Evolutionary conservation across 2,888 invertebrate genomes (phyloP), one percentile per base, ranked within the genome.

Genomic region (Lepidocyrtinus sp.): DNA sequence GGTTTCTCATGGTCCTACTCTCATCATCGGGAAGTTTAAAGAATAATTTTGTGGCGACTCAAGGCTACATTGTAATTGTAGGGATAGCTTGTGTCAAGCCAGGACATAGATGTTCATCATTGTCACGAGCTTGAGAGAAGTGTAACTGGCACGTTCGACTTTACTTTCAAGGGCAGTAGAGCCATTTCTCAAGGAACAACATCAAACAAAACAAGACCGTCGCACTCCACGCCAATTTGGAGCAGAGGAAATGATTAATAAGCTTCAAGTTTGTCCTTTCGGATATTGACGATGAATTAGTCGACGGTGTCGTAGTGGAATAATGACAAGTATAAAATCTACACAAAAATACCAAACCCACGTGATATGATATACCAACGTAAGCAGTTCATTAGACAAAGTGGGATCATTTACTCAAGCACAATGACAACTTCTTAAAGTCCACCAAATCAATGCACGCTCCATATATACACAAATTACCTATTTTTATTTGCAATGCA

Each of bases 141-240:
- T 15, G 21, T 59, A 59, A 59, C 59, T 59, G 21, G 59, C 59
- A 59, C 59, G 59, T 59, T 59, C 59, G 59, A 59, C 59, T 21
- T 59, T 59, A n/a, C n/a, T 59, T 59, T 22, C 7, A 59, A n/a
- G 59, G 59, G 12, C 55, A 55, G n/a, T 9, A 59, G 22, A 59
- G n/a, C 3, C 2, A 59, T 59, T 59, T 59, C 22, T 59, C 59
- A 59, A 59, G 59, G 59, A 59, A 59, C 21, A 59, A 21, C 22
- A 22, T 59, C 59, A 59, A 21, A 22, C 22, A 12, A 22, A 59
- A 59, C 19, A 59, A 9, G 21, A 59, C 59, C 22, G 59, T 59
- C 59, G 59, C 12, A 5, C 21, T n/a, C n/a, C 50, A 59, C n/a
- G 22, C 59, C 1, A 59, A 59, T 59, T 59, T 59, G 59, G 59